Conservation (phyloP, 2,797 vertebrate species). For the Tauraco hartlaubi region DNA sequence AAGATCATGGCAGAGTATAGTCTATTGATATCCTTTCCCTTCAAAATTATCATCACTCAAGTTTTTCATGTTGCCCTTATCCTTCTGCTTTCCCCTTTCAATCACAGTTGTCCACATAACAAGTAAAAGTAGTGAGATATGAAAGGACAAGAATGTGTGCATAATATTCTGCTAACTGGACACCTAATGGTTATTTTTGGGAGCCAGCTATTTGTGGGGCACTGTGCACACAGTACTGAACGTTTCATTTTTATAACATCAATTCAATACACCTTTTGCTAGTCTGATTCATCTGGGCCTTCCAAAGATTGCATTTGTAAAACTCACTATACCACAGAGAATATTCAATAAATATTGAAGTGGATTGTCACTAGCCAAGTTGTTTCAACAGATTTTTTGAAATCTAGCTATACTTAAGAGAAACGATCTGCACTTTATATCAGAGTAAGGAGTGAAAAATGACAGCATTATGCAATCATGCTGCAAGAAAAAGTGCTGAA, state of each 20-base stretch:
- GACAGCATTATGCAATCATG: neutral
- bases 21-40: neutral
- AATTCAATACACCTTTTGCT: neutral
- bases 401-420: neutral
- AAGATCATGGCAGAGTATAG: neutral
- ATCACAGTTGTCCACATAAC: neutral
- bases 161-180: neutral
- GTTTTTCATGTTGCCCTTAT: neutral
- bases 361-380: neutral
- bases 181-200: neutral
- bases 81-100: neutral
- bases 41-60: neutral
- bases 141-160: neutral
- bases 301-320: neutral
- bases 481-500: neutral
- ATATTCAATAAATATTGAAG: conserved; percentile 1
- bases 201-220: neutral
- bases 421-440: neutral
- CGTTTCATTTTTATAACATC: conserved; percentile 8
- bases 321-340: neutral
- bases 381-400: neutral
- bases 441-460: neutral
- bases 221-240: neutral
- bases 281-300: neutral
- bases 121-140: neutral